A percentile compares a stretch with the other conserved stretches of the same genome.
Conservation (phyloP, 2,113 vertebrate genomes). For the Theristicus caerulescens region DNA sequence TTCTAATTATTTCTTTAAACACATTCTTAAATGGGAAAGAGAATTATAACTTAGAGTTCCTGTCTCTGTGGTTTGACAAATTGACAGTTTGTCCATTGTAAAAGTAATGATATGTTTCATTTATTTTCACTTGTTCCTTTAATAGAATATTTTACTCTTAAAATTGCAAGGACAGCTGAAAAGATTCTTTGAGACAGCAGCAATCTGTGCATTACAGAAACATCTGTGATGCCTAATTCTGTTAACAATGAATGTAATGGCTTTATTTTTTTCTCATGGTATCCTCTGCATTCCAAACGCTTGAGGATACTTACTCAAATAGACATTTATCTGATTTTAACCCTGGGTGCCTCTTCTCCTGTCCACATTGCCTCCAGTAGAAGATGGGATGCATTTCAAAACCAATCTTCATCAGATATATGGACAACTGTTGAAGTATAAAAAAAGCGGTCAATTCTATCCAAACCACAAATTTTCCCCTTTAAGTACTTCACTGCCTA, state of each 20-base stretch:
- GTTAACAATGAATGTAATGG: slow-evolving; percentile 29
- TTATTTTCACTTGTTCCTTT: slow-evolving; percentile 76
- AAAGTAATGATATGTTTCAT: slow-evolving; percentile 77
- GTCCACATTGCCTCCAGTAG: background rate
- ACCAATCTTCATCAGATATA: background rate
- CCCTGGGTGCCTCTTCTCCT: background rate
- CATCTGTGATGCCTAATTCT: slow-evolving; percentile 56
- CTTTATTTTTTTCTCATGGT: slow-evolving; percentile 34
- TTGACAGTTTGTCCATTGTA: slow-evolving; percentile 72
- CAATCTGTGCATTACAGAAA: slow-evolving; percentile 32
- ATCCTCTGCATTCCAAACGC: background rate
- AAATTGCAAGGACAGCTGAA: slow-evolving; percentile 70
- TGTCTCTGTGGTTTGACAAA: slow-evolving; percentile 70
- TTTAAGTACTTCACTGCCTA: background rate
- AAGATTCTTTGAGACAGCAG: slow-evolving; percentile 62
- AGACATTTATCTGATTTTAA: background rate
- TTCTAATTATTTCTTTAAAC: slow-evolving; percentile 27
- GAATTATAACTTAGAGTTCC: slow-evolving; percentile 63
- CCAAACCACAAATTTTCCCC: background rate
- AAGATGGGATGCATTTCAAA: background rate
- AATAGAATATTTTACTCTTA: slow-evolving; percentile 76
- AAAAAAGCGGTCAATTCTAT: background rate
- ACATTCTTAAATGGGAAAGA: slow-evolving; percentile 44
- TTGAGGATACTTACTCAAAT: background rate
- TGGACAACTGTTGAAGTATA: background rate